Evolutionary conservation across 2,888 invertebrate genomes (phyloP).

Genomic region (Chesias legatella): DNA sequence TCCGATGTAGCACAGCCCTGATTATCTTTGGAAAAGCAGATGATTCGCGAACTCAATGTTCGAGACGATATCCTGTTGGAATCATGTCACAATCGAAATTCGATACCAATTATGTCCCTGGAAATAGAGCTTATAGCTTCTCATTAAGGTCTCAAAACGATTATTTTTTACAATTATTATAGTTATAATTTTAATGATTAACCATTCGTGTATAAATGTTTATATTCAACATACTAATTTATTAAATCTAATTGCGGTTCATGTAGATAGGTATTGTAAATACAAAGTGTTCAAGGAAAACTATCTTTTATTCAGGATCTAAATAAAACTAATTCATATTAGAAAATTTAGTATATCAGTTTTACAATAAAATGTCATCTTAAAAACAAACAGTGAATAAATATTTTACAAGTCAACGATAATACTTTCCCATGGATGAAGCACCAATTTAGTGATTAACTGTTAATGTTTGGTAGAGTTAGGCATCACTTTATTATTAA

Average conservation of each 20-base stretch:
- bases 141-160: slow-evolving; percentile 1
- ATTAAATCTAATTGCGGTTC: slow-evolving; percentile 9
- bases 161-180: slow-evolving; percentile 6
- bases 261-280: slow-evolving; percentile 20
- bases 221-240: slow-evolving; percentile 9
- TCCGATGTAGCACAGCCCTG: slow-evolving; percentile 12
- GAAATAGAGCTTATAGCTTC: slow-evolving; percentile 3
- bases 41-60: too few species aligned
- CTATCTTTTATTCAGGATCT: slow-evolving; percentile 7
- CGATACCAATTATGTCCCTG: too few species aligned
- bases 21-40: too few species aligned
- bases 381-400: slow-evolving; percentile 60
- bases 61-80: too few species aligned
- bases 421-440: slow-evolving; percentile 53
- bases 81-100: too few species aligned
- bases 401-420: slow-evolving; percentile 58
- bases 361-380: slow-evolving; percentile 66
- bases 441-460: slow-evolving; percentile 48
- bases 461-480: slow-evolving; percentile 11
- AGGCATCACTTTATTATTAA: slow-evolving; percentile 4
- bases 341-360: slow-evolving; percentile 75
- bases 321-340: slow-evolving; percentile 59
- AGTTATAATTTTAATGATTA: slow-evolving; percentile 1
- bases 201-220: slow-evolving; percentile 4
- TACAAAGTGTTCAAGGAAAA: slow-evolving; percentile 14